A percentile compares a stretch with the other conserved stretches of the same genome.
Evolutionary conservation across 2,797 vertebrate species (phyloP).

Genomic region (Ispidina picta): DNA sequence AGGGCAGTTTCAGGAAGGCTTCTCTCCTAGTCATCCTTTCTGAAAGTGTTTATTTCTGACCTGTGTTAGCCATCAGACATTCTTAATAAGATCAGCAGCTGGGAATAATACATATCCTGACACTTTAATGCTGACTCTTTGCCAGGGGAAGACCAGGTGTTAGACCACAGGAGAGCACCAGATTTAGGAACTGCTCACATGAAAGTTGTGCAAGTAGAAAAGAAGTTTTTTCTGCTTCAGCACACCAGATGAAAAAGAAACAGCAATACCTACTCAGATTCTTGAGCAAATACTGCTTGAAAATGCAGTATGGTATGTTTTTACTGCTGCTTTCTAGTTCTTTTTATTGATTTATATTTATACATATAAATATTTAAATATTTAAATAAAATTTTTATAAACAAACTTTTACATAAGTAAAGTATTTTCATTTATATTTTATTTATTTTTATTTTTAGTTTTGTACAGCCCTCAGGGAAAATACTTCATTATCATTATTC

Average conservation of each 20-base stretch:
- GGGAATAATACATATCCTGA: background rate
- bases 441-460: background rate
- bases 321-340: background rate
- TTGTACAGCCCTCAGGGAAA: background rate
- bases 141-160: background rate
- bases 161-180: background rate
- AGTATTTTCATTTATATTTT: no score
- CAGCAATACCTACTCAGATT: background rate
- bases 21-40: background rate
- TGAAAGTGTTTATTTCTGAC: background rate
- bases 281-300: background rate
- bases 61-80: background rate
- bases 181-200: background rate
- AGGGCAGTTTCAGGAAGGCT: background rate
- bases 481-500: background rate
- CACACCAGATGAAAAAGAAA: background rate
- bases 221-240: background rate
- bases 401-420: no score
- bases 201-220: background rate
- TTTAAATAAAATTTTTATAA: no score
- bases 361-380: no score
- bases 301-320: background rate
- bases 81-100: background rate
- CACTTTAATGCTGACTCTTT: background rate
- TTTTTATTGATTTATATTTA: background rate